Evolutionary conservation across 2,888 invertebrate genomes (phyloP).

Genomic region (Xanthorhoe spadicearia): DNA sequence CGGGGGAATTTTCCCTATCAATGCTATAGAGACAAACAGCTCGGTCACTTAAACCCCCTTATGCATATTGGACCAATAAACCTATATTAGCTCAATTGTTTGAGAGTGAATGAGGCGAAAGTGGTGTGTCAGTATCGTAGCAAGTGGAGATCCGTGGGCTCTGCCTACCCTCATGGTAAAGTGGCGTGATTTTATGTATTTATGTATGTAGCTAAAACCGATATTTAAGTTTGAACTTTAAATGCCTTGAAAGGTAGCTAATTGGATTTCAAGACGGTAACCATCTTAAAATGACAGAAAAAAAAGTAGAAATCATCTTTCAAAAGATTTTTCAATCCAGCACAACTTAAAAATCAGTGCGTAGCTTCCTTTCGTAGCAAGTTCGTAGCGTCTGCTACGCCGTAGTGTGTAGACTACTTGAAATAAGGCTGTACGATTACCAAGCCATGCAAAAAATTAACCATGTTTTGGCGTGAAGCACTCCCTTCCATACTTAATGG

Average conservation of each 20-base stretch:
- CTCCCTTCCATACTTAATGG: conserved; percentile 27
- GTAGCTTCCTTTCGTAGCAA: background rate
- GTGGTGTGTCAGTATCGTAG: too few relatives aligned
- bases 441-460: conserved; percentile 44
- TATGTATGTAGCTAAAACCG: too few relatives aligned
- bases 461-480: conserved; percentile 34
- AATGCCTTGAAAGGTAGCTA: too few relatives aligned
- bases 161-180: too few relatives aligned
- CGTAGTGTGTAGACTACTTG: conserved; percentile 6
- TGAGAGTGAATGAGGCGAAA: too few relatives aligned
- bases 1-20: conserved; percentile 24
- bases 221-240: too few relatives aligned
- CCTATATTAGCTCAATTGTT: too few relatives aligned
- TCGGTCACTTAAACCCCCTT: background rate
- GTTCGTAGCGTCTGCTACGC: background rate
- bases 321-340: background rate
- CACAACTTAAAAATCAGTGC: too few relatives aligned
- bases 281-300: background rate
- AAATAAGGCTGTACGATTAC: conserved; percentile 27
- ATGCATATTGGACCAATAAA: too few relatives aligned
- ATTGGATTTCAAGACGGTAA: background rate
- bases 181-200: too few relatives aligned
- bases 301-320: background rate
- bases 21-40: conserved; percentile 1
- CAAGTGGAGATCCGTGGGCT: too few relatives aligned